Evolutionary conservation across 2,888 invertebrate genomes (phyloP).

Genomic region (Trypoxylon attenuatum): DNA sequence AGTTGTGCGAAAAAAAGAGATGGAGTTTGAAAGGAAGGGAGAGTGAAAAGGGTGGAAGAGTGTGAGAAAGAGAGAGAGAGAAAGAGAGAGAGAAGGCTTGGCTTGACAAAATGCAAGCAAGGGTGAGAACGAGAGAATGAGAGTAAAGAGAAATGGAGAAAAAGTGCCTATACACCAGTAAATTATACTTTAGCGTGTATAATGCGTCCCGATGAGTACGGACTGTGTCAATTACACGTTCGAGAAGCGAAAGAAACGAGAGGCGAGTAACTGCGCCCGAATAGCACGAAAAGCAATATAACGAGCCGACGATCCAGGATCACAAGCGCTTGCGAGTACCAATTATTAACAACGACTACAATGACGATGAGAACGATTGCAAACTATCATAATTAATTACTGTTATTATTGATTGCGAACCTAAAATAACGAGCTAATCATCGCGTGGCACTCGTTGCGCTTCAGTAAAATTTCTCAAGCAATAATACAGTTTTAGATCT

Average conservation of each 20-base stretch:
- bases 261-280: conserved; percentile 17
- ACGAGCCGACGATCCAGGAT: conserved; percentile 34
- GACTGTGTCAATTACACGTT: conserved; percentile 60
- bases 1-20: neutral
- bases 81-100: conserved; percentile 2
- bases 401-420: conserved; percentile 48
- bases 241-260: conserved; percentile 16
- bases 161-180: conserved; percentile 58
- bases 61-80: neutral
- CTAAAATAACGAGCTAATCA: conserved; percentile 38
- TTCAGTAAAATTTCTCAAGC: too few species aligned
- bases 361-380: conserved; percentile 41
- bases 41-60: neutral
- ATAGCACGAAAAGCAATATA: conserved; percentile 36
- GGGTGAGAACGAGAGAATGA: neutral
- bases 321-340: conserved; percentile 39
- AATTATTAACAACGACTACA: conserved; percentile 34
- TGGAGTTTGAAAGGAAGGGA: neutral
- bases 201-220: conserved; percentile 54
- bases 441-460: too few species aligned
- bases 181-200: conserved; percentile 54
- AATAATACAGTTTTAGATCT: too few species aligned
- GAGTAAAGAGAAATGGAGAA: conserved; percentile 31
- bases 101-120: neutral
- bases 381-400: conserved; percentile 43